A percentile compares a stretch with the other conserved stretches of the same genome.
These are phyloP conservation scores for Alloscopus bannaensis DNA, from an alignment of 2,888 invertebrate species.

Conservation along the genomic window DNA sequence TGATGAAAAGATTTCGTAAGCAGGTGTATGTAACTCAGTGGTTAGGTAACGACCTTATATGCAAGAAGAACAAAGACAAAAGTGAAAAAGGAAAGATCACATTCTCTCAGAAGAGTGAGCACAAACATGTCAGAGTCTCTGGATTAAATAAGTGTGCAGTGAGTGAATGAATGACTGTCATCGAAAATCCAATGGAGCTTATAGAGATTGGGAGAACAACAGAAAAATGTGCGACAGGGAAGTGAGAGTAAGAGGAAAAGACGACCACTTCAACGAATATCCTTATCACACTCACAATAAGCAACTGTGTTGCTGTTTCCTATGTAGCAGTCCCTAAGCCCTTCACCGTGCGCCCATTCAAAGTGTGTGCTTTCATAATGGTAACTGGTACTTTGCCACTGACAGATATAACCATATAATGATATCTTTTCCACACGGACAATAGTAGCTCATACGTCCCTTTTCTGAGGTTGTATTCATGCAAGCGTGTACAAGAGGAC, in stretches of 20 bases:
- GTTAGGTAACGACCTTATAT: too few relatives aligned
- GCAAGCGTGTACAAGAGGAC: neutral
- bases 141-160: too few relatives aligned
- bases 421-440: neutral
- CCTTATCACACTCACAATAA: slow-evolving; percentile 53
- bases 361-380: slow-evolving; percentile 6
- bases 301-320: too few relatives aligned
- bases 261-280: slow-evolving; percentile 58
- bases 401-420: slow-evolving; percentile 30
- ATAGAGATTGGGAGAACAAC: slow-evolving; percentile 39
- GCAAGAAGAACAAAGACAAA: too few relatives aligned
- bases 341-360: neutral
- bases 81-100: slow-evolving; percentile 41
- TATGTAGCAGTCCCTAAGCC: slow-evolving; percentile 2
- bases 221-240: slow-evolving; percentile 28
- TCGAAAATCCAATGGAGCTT: slow-evolving; percentile 60
- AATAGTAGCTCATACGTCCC: neutral
- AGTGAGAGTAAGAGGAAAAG: slow-evolving; percentile 41
- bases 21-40: too few relatives aligned
- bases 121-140: slow-evolving; percentile 35
- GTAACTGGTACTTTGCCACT: slow-evolving; percentile 41
- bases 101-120: slow-evolving; percentile 46
- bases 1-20: too few relatives aligned
- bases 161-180: slow-evolving; percentile 30
- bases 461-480: slow-evolving; percentile 21